Percentiles rank a stretch among this genome's conserved stretches.
phyloP scores from a whole-genome alignment of 2,888 invertebrate genomes.

The Lithophane socia region DNA sequence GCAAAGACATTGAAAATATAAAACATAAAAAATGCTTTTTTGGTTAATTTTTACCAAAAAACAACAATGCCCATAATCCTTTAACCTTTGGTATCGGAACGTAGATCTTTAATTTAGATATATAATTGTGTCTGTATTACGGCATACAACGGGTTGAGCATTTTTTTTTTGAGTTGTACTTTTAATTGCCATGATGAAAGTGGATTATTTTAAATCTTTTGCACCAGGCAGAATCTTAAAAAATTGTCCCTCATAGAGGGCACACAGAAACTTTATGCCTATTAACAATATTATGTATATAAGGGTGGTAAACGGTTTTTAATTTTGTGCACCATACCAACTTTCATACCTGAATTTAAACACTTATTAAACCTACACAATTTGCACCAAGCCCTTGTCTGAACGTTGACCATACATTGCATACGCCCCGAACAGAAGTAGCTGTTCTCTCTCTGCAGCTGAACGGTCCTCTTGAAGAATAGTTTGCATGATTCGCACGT shows the following conservation, averaged over 20 bases:
- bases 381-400: conserved; percentile 75
- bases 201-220: neutral
- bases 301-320: conserved; percentile 28
- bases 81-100: neutral
- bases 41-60: neutral
- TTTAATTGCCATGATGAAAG: neutral
- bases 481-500: conserved; percentile 81
- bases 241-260: neutral
- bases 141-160: too few species aligned
- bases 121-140: too few species aligned
- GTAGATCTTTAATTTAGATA: too few species aligned
- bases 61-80: neutral
- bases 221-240: neutral
- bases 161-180: neutral
- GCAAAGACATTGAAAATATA: neutral
- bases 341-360: conserved; percentile 73
- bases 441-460: conserved; percentile 66
- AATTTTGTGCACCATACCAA: conserved; percentile 63
- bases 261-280: neutral
- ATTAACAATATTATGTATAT: neutral
- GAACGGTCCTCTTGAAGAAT: conserved; percentile 79
- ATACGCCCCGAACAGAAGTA: conserved; percentile 69
- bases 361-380: conserved; percentile 70
- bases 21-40: neutral
- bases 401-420: conserved; percentile 69